A percentile compares a stretch with the other conserved stretches of the same genome.
Conservation (phyloP, 2,888 invertebrate genomes). For the Cryptops parisi region DNA sequence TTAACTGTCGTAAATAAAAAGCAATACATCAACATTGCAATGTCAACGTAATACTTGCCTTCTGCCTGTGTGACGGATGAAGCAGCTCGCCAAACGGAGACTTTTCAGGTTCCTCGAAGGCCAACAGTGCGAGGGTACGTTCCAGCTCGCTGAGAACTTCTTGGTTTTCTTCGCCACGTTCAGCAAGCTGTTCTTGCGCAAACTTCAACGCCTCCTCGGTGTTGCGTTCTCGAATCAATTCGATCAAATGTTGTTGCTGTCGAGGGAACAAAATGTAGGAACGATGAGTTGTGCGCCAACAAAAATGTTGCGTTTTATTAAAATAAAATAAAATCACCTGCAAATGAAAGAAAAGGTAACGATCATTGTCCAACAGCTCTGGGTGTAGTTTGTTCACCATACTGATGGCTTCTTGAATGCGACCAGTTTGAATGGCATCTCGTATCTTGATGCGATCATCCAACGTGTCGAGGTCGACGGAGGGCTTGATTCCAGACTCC, state of each 20-base stretch:
- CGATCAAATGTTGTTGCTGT: conserved; percentile 78
- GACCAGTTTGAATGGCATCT: conserved; percentile 82
- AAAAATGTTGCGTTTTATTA: background rate
- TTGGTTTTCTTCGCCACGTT: conserved; percentile 70
- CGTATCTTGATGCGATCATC: conserved; percentile 85
- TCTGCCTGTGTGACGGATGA: conserved; percentile 84
- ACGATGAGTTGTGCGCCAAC: no score
- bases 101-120: conserved; percentile 88
- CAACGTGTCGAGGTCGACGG: conserved; percentile 63
- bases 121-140: conserved; percentile 80
- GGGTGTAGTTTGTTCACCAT: conserved; percentile 90
- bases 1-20: background rate
- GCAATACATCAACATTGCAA: background rate
- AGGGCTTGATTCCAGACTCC: conserved; percentile 74
- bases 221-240: conserved; percentile 65
- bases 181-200: conserved; percentile 77
- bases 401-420: conserved; percentile 82
- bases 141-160: conserved; percentile 60
- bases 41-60: no score
- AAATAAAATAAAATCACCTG: conserved; percentile 42
- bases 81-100: conserved; percentile 92
- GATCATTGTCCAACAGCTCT: conserved; percentile 83
- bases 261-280: conserved; percentile 18
- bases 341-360: conserved; percentile 88
- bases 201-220: conserved; percentile 79